Evolutionary conservation across 2,888 invertebrate genomes (phyloP).

Genomic region (Rhogogaster chlorosoma): DNA sequence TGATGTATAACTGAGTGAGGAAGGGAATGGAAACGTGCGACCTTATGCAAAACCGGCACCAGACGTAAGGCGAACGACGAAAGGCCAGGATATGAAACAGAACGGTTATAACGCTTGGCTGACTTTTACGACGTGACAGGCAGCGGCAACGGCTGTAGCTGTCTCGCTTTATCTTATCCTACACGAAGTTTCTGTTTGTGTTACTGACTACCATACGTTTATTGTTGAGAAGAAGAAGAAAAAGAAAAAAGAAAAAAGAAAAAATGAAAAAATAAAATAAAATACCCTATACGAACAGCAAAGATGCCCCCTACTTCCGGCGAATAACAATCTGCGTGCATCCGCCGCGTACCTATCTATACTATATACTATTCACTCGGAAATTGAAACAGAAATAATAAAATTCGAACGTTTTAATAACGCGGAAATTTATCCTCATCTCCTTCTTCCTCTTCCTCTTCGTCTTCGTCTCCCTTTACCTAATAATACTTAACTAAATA

Average conservation of each 20-base stretch:
- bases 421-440: not conserved
- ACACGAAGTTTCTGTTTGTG: constrained; percentile 1
- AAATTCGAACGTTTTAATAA: not conserved
- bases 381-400: constrained; percentile 1
- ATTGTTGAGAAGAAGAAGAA: constrained; percentile 36
- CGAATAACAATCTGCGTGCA: constrained; percentile 16
- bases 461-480: not conserved
- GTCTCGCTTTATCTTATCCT: constrained; percentile 34
- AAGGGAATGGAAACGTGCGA: constrained; percentile 3
- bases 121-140: constrained; percentile 48
- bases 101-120: constrained; percentile 48
- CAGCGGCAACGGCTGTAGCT: constrained; percentile 22
- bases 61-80: constrained; percentile 29
- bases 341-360: not conserved
- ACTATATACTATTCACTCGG: not conserved
- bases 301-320: constrained; percentile 46
- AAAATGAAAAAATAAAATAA: not conserved
- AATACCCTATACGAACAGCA: constrained; percentile 1
- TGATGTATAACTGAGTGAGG: not conserved
- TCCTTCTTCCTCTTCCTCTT: not conserved
- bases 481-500: not conserved
- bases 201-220: constrained; percentile 17
- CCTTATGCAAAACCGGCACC: constrained; percentile 21
- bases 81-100: constrained; percentile 45
- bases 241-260: constrained; percentile 7